Base-by-base conservation (phyloP, 1,140 invertebrate species). In the Venturia canescens region DNA sequence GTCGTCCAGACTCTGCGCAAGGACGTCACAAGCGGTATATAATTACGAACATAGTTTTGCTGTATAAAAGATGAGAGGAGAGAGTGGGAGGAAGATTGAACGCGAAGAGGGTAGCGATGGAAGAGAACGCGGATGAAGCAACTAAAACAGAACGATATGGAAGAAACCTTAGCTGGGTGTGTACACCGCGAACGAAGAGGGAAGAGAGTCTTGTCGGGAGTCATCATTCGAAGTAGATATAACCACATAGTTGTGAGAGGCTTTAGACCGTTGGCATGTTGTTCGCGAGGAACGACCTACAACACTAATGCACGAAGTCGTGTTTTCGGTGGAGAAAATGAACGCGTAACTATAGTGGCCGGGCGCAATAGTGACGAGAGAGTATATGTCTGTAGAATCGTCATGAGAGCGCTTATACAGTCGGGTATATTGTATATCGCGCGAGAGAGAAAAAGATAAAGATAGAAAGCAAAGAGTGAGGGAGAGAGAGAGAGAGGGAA, bases 81-180 rank as follows among this genome's bases (percentile, higher is more conserved):
- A 21, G 72, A n/a, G 53, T 53, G 53, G 38, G 29, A 66, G 60
- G 29, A 27, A 77, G 75, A 23, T 26, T 66, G 21, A 53, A 27
- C 26, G 31, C 44, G 50, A 23, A 70, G 3, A 72, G n/a, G 23
- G 53, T 53, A 5, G 66, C 7, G 66, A 82, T 34, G 38, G 31
- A 78, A 76, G 66, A 0, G 72, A 76, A 76, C 3, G 27, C 3
- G 27, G 53, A 76, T 76, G 72, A 76, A 76, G 50, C 72, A 31
- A 76, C 72, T 76, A 76, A 67, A 48, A 18, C 29, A 16, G 80
- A 76, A 83, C 70, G 66, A 80, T 69, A 80, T 78, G 38, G 79
- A 78, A 84, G 77, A 79, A 82, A 80, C 82, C 71, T 26, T 18
- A 79, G 82, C 77, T 69, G 53, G 70, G 76, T 79, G 80, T 63